phyloP scores from a whole-genome alignment of 1,140 invertebrate species.

The Wasmannia auropunctata region DNA sequence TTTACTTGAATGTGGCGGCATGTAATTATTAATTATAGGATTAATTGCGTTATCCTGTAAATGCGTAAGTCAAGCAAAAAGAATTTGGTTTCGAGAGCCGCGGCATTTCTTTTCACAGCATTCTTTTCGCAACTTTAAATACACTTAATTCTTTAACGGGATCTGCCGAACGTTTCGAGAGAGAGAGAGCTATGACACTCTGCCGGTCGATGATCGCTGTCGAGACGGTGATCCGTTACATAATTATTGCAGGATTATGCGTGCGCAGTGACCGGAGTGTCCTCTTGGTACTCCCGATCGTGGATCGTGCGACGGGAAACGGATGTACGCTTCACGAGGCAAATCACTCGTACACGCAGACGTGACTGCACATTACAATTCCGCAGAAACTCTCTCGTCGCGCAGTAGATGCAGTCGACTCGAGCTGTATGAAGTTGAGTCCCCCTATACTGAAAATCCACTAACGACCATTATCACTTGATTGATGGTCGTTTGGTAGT shows the following conservation, averaged over 20 bases:
- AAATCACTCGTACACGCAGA: constrained; percentile 59
- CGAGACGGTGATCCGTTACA: constrained; percentile 62
- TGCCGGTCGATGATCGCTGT: constrained; percentile 9
- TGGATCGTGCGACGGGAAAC: constrained; percentile 80
- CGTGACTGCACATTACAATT: neutral
- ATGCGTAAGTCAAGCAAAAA: neutral
- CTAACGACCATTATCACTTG: too few species aligned
- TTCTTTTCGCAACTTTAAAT: neutral
- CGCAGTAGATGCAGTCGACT: too few species aligned
- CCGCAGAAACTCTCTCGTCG: neutral
- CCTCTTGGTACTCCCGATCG: constrained; percentile 70
- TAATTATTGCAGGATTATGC: constrained; percentile 74
- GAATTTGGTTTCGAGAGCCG: neutral
- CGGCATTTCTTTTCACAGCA: neutral
- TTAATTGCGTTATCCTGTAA: neutral
- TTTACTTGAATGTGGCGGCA: neutral
- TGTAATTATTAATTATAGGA: neutral
- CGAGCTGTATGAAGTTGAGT: too few species aligned
- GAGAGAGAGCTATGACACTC: neutral
- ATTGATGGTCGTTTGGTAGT: too few species aligned
- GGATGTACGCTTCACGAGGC: constrained; percentile 82
- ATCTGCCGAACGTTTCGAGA: neutral
- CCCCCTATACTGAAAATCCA: too few species aligned
- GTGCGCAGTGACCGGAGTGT: constrained; percentile 83
- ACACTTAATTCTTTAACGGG: neutral